Evolutionary conservation across 2,797 vertebrate genomes (phyloP).

Genomic region (Phoebastria nigripes): DNA sequence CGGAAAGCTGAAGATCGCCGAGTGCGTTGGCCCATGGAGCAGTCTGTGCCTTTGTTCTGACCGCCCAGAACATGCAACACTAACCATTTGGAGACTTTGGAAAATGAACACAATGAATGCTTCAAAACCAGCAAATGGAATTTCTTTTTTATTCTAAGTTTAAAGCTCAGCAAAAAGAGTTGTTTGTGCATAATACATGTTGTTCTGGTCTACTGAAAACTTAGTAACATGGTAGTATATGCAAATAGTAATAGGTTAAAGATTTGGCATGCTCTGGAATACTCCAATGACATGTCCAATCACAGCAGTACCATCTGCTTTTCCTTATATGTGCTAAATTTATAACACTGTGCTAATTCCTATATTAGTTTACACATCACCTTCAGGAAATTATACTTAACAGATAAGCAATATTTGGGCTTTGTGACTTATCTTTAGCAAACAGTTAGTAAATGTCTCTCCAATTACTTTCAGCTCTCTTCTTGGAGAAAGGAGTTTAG

Average conservation of each 20-base stretch:
- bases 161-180: not conserved
- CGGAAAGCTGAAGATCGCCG: rapidly evolving
- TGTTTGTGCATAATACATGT: not conserved
- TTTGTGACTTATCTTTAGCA: constrained; percentile 37
- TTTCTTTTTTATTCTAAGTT: not conserved
- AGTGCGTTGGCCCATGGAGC: rapidly evolving
- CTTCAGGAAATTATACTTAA: constrained; percentile 37
- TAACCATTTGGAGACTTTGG: not conserved
- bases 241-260: constrained; percentile 3
- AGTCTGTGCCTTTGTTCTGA: not conserved
- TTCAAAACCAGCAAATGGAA: not conserved
- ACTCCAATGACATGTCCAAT: not conserved
- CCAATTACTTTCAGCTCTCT: constrained; percentile 8
- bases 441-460: constrained; percentile 34
- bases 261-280: not conserved
- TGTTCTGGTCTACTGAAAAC: not conserved
- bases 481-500: constrained; percentile 2
- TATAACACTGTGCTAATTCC: constrained; percentile 21
- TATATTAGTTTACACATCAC: not conserved
- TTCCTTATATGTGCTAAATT: constrained; percentile 23
- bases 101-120: not conserved
- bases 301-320: constrained; percentile 37
- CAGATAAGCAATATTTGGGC: constrained; percentile 28
- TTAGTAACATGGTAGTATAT: not conserved
- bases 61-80: not conserved